Percentiles rank a stretch among this genome's conserved stretches.
phyloP scores from a whole-genome alignment of 2,797 vertebrate genomes.

The Crocodylus rhombifer region DNA sequence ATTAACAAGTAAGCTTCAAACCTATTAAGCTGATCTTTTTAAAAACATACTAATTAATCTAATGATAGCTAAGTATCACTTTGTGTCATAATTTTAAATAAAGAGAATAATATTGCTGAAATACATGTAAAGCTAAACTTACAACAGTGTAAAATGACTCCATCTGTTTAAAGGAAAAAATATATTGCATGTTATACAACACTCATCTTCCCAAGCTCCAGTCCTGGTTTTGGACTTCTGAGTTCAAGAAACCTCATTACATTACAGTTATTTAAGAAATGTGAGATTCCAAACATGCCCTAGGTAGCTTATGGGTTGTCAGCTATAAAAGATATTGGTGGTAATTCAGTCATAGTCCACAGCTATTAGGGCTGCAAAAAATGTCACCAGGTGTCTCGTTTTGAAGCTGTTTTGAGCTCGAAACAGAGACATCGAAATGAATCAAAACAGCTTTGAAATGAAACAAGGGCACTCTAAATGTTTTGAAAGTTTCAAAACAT shows the following conservation, averaged over 20 bases:
- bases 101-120: background rate
- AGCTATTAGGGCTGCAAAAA: background rate
- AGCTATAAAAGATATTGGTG: background rate
- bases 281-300: background rate
- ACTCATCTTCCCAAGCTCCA: background rate
- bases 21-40: background rate
- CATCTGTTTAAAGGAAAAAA: background rate
- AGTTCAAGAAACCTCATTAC: background rate
- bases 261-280: background rate
- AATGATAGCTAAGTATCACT: background rate
- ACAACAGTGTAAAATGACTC: background rate
- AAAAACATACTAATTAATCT: background rate
- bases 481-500: no score
- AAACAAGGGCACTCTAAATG: no score
- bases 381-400: background rate
- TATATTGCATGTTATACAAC: background rate
- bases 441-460: no score
- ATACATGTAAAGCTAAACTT: background rate
- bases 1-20: background rate
- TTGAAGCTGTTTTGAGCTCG: no score
- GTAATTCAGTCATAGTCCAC: background rate
- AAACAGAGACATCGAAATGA: no score
- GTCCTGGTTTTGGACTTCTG: background rate
- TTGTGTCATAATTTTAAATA: background rate
- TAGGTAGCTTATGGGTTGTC: background rate